phyloP scores from a whole-genome alignment of 2,888 invertebrate genomes.

The Xestia xanthographa region DNA sequence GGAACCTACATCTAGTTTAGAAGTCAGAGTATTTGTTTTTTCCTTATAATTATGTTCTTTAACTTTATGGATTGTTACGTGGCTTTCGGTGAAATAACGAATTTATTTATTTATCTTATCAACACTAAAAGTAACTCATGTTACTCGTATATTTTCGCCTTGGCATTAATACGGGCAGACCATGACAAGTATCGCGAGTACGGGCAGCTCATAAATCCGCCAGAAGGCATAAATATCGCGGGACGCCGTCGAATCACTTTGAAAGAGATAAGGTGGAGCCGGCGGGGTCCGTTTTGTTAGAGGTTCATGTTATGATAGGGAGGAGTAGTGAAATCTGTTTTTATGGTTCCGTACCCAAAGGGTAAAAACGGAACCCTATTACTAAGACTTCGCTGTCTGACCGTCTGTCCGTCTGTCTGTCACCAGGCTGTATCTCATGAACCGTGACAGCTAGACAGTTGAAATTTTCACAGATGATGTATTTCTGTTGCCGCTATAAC shows the following conservation, averaged over 20 bases:
- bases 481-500: too few species aligned
- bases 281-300: constrained; percentile 62
- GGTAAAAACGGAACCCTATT: too few species aligned
- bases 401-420: too few species aligned
- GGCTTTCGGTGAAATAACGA: not conserved
- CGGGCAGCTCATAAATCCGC: constrained; percentile 73
- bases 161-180: constrained; percentile 26
- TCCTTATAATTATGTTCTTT: too few species aligned
- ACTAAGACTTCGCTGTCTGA: too few species aligned
- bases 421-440: too few species aligned
- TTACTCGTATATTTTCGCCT: not conserved
- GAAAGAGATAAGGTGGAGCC: constrained; percentile 79
- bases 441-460: too few species aligned
- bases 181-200: constrained; percentile 53
- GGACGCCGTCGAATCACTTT: constrained; percentile 78
- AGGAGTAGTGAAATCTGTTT: not conserved
- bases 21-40: not conserved
- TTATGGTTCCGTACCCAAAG: too few species aligned
- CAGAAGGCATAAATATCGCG: constrained; percentile 78
- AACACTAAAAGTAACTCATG: not conserved
- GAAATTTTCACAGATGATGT: too few species aligned
- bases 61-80: not conserved
- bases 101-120: not conserved
- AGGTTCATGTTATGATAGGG: constrained; percentile 51
- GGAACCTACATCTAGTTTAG: not conserved